Base-by-base conservation (phyloP, 2,888 invertebrate genomes). In the Dichetophora obliterata region DNA sequence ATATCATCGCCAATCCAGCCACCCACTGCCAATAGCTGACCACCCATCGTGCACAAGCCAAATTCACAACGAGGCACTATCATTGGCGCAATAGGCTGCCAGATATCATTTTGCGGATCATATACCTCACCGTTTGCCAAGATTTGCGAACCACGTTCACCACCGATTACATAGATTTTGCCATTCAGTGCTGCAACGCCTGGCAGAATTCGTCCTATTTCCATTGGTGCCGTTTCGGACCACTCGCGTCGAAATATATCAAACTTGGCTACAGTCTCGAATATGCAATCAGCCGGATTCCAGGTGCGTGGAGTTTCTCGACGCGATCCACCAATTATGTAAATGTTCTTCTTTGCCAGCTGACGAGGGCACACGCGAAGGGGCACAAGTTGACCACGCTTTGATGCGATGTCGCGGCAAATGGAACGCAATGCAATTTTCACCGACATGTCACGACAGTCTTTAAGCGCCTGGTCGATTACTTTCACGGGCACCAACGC, bases 1-100 rank as follows among this genome's bases (percentile, higher is more conserved):
- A 97, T 96, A 86, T 96, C 96, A 79, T 95, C 94, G 0, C 97
- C 97, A 48, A 97, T 94, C 97, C 97, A 97, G 4, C 98, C 98
- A 61, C 98, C 97, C 83, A 98, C 93, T 0, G 96, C 97, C 87
- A 95, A 96, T 77, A 98, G 90, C 84, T 92, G 92, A 37, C 95
- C 95, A 82, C 95, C 94, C 88, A 95, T 92, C 16, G 95, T 94
- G 84, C 96, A 95, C 79, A 97, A 90, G 1, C 97, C 97, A 87
- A 97, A 95, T 88, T 96, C 97, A 89, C 96, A 97, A 27, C 98
- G 91, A 0, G 96, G 95, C 82, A 95, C 94, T 80, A 93, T 93
- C 95, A 95, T 95, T 14, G 92, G 92, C 6, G 93, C 91, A 84
- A 94, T 92, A 80, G 91, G 90, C 75, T 91, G 90, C 92, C 92